phyloP scores from a whole-genome alignment of 37 sponge, comb jelly and placozoan species.

The Bolinopsis microptera region DNA sequence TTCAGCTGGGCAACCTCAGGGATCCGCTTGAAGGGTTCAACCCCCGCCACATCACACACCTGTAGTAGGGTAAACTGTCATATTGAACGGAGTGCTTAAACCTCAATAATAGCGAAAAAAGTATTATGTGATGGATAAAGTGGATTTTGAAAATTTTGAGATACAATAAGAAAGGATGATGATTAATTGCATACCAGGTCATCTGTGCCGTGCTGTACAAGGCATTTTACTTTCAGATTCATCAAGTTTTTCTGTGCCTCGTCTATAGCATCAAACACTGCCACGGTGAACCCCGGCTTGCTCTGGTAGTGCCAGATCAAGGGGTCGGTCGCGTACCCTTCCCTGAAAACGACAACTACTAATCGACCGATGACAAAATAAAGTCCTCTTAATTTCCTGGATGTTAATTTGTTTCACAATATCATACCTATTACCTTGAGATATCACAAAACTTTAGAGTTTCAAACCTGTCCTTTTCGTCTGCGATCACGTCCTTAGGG shows the following conservation, averaged over 20 bases:
- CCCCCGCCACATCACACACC: constrained; percentile 61
- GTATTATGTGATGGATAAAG: no score
- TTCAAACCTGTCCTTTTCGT: constrained; percentile 38
- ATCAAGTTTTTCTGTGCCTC: background rate
- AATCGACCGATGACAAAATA: no score
- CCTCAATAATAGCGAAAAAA: no score
- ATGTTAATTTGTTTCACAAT: no score
- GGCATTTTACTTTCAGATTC: background rate
- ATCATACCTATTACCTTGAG: no score
- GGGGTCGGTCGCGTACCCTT: constrained; percentile 18
- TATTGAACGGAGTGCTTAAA: no score
- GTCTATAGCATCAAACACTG: constrained; percentile 48
- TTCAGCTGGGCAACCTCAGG: background rate
- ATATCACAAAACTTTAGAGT: no score
- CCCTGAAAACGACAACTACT: background rate
- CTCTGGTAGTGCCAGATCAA: constrained; percentile 38
- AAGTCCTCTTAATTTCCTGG: no score
- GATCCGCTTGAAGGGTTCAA: background rate
- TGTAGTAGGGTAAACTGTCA: background rate
- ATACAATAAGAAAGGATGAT: no score
- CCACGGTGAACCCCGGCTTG: constrained; percentile 3
- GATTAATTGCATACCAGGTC: constrained; percentile 60
- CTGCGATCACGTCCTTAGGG: constrained; percentile 15
- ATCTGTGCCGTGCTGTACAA: constrained; percentile 44
- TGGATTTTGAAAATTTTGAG: no score